phyloP scores from a whole-genome alignment of 2,113 vertebrate species.

The Lampris incognitus region DNA sequence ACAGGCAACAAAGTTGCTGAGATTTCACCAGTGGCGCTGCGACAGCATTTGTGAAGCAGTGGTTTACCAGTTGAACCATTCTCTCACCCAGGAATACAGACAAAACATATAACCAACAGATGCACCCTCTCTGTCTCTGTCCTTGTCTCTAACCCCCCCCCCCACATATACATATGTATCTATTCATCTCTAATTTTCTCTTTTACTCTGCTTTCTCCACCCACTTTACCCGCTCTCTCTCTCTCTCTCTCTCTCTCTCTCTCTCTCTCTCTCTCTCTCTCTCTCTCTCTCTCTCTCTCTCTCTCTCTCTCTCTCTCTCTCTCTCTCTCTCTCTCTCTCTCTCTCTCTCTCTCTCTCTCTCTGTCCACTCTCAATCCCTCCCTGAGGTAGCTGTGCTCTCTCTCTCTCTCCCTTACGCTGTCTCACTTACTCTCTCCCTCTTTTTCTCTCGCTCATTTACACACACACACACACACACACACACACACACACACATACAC shows the following conservation, averaged over 20 bases:
- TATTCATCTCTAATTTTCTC: background rate
- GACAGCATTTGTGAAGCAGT: slow-evolving; percentile 2
- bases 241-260: slow-evolving; percentile 6
- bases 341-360: background rate
- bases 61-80: slow-evolving; percentile 44
- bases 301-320: background rate
- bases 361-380: background rate
- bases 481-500: slow-evolving; percentile 52
- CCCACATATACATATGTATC: background rate
- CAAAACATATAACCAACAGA: slow-evolving; percentile 12
- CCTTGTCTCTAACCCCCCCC: background rate
- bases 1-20: background rate
- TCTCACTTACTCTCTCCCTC: background rate
- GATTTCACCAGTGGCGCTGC: slow-evolving; percentile 7
- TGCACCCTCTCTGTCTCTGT: background rate
- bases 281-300: slow-evolving; percentile 1
- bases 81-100: slow-evolving; percentile 22
- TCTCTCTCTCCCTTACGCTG: background rate
- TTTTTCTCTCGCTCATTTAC: background rate
- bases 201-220: background rate
- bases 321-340: slow-evolving; percentile 11
- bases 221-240: background rate
- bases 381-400: background rate
- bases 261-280: slow-evolving; percentile 3
- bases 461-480: slow-evolving; percentile 46